Base-by-base conservation (phyloP, 2,797 vertebrate species). In the Argentina silus region DNA sequence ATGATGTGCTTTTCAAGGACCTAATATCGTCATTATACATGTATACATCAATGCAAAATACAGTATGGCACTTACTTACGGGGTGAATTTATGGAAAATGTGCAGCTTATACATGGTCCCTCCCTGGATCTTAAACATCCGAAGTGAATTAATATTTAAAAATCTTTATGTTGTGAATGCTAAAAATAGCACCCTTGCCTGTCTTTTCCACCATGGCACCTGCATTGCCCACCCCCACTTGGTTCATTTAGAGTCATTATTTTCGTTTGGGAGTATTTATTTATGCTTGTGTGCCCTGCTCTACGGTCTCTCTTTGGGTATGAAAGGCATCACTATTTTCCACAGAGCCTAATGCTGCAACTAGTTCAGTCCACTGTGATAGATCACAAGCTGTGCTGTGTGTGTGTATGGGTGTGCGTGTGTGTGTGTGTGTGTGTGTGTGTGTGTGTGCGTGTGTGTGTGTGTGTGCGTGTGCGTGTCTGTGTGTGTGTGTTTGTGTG, bases 251-350 rank as follows among this genome's bases (percentile, higher is more conserved):
- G 67, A 78, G 59, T 72, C 57, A 72, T 78, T 75, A 75, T 75
- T 75, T 78, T 72, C 60, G 23, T 75, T 71, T 7, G 23, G 69
- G 42, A 74, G 65, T 75, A 75, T 79, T 79, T 75, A 79, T 79
- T 75, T 75, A 59, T 53, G 65, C 60, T 57, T 75, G 51, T 67
- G 68, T 69, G 69, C 60, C 51, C 50, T 53, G 69, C 69, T 36
- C 63, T 17, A 23, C 69, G 62, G 72, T 44, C 15, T 48, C 66
- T 69, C 65, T 56, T 43, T 56, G 23, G 60, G 57, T 65, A 80
- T 76, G 78, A 80, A 80, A 80, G 74, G n/a, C 78, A 73, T 70
- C 66, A 73, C 70, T 80, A 73, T 80, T 62, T 70, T 42, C 57
- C 44, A 79, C 42, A 42, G 42, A 69, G 27, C 43, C 51, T 42